Base-by-base conservation (phyloP, 1,140 invertebrate species). In the Conus betulinus region DNA sequence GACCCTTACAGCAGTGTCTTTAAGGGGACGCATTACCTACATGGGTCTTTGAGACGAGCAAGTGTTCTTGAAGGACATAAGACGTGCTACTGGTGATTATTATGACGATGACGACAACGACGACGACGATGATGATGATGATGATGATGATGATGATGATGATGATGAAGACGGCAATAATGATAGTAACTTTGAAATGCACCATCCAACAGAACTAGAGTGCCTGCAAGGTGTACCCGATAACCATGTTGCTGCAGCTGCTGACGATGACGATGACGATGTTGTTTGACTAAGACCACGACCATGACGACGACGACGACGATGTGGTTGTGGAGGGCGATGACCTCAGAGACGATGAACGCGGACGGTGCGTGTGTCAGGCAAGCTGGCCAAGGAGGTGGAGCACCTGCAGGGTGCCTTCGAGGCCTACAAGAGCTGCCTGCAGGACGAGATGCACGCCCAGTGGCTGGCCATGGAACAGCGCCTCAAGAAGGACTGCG, bases 61-160 rank as follows among this genome's bases (percentile, higher is more conserved):
- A 39, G 39, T 39, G 39, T 39, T 39, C 39, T 39, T 39, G 39
- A 39, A 39, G 39, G 39, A 39, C 39, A 39, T 39, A 39, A 39
- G 39, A 39, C 39, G 39, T 82, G 79, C 7, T 82, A 25, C 63
- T 60, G 60, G 23, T 67, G 84, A 63, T 85, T 23, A 60, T 60
- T 10, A 85, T 85, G 53, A 23, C 60, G 84, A 85, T 63, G 84
- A 60, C 60, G 84, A 60, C 60, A 53, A 60, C 60, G 84, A 60
- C 60, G 84, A 60, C 60, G 55, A 85, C 60, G 84, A 60, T 71
- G 67, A 71, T 71, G 67, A 71, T 71, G 67, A 13, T 71, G 67
- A 13, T 71, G 67, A 13, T 71, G 67, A 13, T 71, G 67, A 13
- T 71, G 20, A 71, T 71, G 67, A 71, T 71, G 67, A 71, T n/a